A percentile compares a stretch with the other conserved stretches of the same genome.
Conservation (phyloP, 2,113 vertebrate species). For the Rutilus rutilus region DNA sequence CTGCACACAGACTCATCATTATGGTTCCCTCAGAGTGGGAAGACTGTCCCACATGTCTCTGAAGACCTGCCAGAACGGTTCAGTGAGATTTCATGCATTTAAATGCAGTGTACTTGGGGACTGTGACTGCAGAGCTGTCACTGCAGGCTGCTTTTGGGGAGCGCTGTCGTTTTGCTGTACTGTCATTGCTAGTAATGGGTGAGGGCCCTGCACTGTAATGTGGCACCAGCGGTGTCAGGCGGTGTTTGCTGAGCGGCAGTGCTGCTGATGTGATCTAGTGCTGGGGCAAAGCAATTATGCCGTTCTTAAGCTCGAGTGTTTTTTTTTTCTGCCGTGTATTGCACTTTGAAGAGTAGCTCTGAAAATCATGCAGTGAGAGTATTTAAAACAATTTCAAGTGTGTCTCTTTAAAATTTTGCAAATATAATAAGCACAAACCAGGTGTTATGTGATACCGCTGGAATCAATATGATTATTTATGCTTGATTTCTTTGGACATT, state of each 20-base stretch:
- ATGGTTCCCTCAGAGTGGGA: conserved; percentile 16
- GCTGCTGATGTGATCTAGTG: conserved; percentile 2
- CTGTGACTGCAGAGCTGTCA: conserved; percentile 20
- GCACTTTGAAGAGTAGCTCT: background rate
- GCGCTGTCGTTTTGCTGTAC: background rate
- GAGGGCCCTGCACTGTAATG: background rate
- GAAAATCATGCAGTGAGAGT: background rate
- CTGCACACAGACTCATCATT: background rate
- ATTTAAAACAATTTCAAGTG: background rate
- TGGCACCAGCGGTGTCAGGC: conserved; percentile 5
- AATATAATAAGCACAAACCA: background rate
- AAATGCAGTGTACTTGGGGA: conserved; percentile 18
- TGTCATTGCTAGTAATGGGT: conserved; percentile 17
- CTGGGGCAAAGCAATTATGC: conserved; percentile 32
- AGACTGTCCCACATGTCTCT: conserved; percentile 23
- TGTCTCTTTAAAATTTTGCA: background rate
- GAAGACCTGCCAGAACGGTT: conserved; percentile 24
- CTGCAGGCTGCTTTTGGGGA: background rate
- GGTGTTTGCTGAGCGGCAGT: background rate
- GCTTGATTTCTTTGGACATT: background rate
- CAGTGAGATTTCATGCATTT: conserved; percentile 39
- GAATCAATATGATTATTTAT: background rate
- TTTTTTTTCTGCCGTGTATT: background rate
- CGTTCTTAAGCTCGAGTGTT: background rate
- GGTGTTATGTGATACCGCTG: background rate